phyloP scores from a whole-genome alignment of 1,140 invertebrate species.

The Cherax quadricarinatus region DNA sequence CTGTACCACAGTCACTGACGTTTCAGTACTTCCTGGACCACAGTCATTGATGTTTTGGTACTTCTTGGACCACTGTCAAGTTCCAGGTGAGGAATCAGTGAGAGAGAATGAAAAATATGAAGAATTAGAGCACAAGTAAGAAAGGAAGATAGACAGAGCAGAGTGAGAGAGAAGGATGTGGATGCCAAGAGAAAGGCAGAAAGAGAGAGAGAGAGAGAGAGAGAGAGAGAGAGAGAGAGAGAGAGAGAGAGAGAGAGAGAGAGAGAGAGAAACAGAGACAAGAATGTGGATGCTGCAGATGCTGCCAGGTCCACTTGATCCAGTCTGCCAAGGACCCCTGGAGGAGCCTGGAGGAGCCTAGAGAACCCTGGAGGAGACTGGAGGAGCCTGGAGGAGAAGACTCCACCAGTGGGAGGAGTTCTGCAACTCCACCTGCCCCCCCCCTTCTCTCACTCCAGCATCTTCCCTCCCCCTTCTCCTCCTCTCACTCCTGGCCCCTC shows the following conservation, averaged over 20 bases:
- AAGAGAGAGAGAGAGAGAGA: background rate
- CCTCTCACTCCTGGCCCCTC: background rate
- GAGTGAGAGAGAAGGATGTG: background rate
- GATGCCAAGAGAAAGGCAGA: background rate
- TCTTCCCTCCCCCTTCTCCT: background rate
- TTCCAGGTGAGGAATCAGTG: background rate
- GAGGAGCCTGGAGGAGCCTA: too few relatives aligned
- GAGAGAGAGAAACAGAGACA: background rate
- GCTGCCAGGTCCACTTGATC: background rate
- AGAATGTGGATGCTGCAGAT: background rate
- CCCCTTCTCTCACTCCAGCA: background rate
- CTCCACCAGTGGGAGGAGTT: background rate
- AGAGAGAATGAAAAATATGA: background rate
- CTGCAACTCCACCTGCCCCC: background rate
- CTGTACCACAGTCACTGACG: too few relatives aligned
- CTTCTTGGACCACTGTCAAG: too few relatives aligned
- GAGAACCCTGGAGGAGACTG: too few relatives aligned
- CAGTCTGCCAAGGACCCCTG: too few relatives aligned
- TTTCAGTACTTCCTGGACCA: too few relatives aligned
- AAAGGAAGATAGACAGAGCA: background rate
- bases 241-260: background rate
- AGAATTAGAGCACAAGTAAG: background rate
- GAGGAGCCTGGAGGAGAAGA: background rate
- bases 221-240: background rate
- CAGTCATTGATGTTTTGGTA: too few relatives aligned